Base-by-base conservation (phyloP, 1,140 invertebrate species). In the Conus betulinus region DNA sequence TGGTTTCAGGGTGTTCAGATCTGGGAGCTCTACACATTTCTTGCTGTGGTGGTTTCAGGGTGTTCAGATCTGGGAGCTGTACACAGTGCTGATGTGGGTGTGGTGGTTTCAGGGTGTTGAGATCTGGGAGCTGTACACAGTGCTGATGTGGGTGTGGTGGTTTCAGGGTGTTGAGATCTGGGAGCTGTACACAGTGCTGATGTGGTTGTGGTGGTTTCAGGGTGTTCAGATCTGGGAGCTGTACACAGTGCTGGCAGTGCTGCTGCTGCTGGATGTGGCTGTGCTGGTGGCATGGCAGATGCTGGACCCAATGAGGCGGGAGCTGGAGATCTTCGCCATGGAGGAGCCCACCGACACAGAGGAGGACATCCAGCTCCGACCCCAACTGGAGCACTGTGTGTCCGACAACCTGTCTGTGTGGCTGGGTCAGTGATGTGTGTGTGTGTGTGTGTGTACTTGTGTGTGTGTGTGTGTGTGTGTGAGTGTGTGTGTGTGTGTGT, bases 361-460 rank as follows among this genome's bases (percentile, higher is more conserved):
- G 85, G 98, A 99, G 94, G 99, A 99, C 94, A 98, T 99, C 25
- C 98, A 98, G 96, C 98, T 99, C 91, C 96, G 97, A 93, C 99
- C 99, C 0, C 97, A 99, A 94, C 95, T 99, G 84, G 99, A 99
- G 94, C 98, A 99, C 94, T 99, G 99, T 94, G 98, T 98, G 94
- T 99, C 98, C 93, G 96, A 97, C 91, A 97, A 99, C 93, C 98
- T 99, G 93, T 97, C 97, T 85, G 96, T 99, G 87, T 99, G 99
- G 99, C 96, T 99, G 79, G 98, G 98, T 99, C 95, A 95, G 96
- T 94, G 78, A 81, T 11, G 25, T 17, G 15, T 25, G 78, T 11
- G 51, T 81, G 25, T 7, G 25, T 25, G 78, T 5, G 25, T 25
- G 25, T 5, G 27, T 11, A 27, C 6, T 57, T 57, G 6, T 57